Conservation (phyloP, 2,888 invertebrate genomes). For the Sinelater perroti region DNA sequence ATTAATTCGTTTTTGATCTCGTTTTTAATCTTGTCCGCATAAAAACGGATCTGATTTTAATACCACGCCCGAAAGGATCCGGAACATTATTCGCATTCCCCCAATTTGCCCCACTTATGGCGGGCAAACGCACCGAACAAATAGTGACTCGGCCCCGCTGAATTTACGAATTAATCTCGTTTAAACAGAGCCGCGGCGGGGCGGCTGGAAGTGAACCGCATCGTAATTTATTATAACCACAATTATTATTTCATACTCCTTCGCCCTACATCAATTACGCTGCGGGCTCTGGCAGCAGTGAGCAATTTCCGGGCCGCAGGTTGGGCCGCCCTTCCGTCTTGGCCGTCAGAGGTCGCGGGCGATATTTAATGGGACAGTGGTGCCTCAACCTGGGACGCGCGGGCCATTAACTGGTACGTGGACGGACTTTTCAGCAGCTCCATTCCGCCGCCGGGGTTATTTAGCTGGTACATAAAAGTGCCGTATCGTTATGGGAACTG, state of each 20-base stretch:
- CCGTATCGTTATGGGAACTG: conserved; percentile 8
- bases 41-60: no score
- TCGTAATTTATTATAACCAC: conserved; percentile 29
- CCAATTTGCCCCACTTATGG: background rate
- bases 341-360: conserved; percentile 26
- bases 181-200: conserved; percentile 10
- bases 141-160: conserved; percentile 1
- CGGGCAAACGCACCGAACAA: conserved; percentile 8
- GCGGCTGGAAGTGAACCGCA: conserved; percentile 17
- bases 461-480: conserved; percentile 16
- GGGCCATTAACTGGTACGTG: conserved; percentile 26
- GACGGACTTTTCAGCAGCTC: conserved; percentile 24
- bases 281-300: conserved; percentile 24
- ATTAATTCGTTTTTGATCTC: no score
- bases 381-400: conserved; percentile 21
- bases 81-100: no score
- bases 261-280: conserved; percentile 32
- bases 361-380: conserved; percentile 32
- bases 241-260: conserved; percentile 33
- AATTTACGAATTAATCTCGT: conserved; percentile 21
- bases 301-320: conserved; percentile 26
- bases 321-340: conserved; percentile 23
- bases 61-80: no score
- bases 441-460: conserved; percentile 13
- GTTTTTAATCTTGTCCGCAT: no score